Base-by-base conservation (phyloP, 2,888 invertebrate genomes). In the Flexamia atlantica region DNA sequence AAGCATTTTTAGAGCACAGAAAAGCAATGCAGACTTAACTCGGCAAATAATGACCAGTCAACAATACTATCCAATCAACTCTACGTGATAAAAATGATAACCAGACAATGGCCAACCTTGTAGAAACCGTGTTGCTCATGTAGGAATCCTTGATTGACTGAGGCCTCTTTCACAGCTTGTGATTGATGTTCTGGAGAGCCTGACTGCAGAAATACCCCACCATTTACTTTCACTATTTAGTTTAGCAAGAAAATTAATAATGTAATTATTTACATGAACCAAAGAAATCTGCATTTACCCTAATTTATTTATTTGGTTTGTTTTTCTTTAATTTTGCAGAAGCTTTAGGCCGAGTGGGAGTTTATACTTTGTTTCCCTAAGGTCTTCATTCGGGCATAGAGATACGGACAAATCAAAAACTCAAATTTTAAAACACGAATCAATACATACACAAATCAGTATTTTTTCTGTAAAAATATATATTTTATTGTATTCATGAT, bases 71-170 rank as follows among this genome's bases (percentile, higher is more conserved):
- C 53, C 46, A 46, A 46, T 46, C 7, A 46, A 53, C 20, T 53
- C 53, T 53, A 53, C 53, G 53, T 10, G 25, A 32, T 10, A 40
- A 5, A n/a, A 60, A 53, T n/a, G 20, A 60, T 42, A 32, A n/a
- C 79, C 36, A 64, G 12, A 32, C 32, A 32, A 17, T 46, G 0
- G 40, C 60, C 42, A 68, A 84, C 84, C 84, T 84, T 84, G 79
- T 84, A 84, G 53, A 84, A 84, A 82, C 40, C 79, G 46, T 84
- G 84, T 70, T 84, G 84, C 53, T 82, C 84, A 70, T 82, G 81
- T n/a, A 68, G 68, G 53, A 82, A 84, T 12, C 60, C 82, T 50
- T 42, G 79, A 70, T 68, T 82, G 53, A 40, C 60, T 57, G 84
- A 28, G 12, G 50, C 74, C 40, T 84, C 84, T 74, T 82, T 84